Evolutionary conservation across 2,113 vertebrate species (phyloP).

Genomic region (Ardeotis arabs): DNA sequence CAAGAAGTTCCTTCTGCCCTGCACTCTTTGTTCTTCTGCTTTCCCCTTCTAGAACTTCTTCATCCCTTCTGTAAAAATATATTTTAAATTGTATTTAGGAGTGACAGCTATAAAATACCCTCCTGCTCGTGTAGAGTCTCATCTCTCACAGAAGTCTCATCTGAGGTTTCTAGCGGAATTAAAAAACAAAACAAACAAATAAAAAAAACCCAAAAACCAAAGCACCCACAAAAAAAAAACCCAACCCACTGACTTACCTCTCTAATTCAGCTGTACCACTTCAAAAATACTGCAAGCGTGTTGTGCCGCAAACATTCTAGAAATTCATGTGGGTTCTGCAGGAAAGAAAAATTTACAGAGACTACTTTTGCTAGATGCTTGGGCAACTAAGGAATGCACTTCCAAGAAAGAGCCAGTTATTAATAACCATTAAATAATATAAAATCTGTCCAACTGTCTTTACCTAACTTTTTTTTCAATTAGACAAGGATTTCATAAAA

Average conservation of each 20-base stretch:
- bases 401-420: neutral
- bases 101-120: rapidly evolving
- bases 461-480: neutral
- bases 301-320: neutral
- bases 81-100: neutral
- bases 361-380: neutral
- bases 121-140: neutral
- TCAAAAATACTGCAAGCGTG: neutral
- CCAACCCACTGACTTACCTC: neutral
- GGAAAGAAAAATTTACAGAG: neutral
- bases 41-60: neutral
- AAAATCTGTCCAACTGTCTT: neutral
- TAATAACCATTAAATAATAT: neutral
- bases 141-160: neutral
- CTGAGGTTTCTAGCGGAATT: neutral
- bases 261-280: neutral
- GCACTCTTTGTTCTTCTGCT: neutral
- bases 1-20: neutral
- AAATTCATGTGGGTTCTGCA: neutral
- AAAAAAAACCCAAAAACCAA: neutral
- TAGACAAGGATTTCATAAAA: neutral
- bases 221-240: neutral
- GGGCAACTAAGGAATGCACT: neutral
- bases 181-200: neutral
- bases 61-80: neutral